These are phyloP conservation scores for Remorina albescens DNA, from an alignment of 2,797 vertebrate genomes.

Conservation along the genomic window DNA sequence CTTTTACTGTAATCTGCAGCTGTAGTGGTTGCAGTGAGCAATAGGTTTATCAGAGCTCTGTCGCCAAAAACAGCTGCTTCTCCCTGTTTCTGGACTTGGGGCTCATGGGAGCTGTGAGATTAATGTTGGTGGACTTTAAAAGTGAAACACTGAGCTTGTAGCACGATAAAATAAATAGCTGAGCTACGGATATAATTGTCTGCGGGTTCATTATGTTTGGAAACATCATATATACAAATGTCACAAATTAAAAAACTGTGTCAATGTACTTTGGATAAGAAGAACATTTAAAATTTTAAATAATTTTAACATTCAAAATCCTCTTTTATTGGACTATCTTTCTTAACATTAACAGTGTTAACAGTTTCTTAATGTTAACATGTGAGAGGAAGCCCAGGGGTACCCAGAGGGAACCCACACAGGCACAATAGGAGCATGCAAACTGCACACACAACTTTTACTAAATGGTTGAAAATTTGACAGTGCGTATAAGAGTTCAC, in stretches of 20 bases:
- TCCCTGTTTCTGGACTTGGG: not conserved
- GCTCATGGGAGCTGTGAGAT: not conserved
- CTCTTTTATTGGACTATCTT: too few relatives aligned
- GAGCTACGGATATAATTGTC: not conserved
- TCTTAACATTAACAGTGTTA: too few relatives aligned
- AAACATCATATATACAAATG: too few relatives aligned
- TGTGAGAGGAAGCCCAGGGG: too few relatives aligned
- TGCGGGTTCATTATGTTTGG: not conserved
- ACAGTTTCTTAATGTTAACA: too few relatives aligned
- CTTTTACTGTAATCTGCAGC: not conserved
- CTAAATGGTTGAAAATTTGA: not conserved
- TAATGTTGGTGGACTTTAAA: not conserved
- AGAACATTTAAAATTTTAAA: not conserved
- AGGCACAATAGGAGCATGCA: too few relatives aligned
- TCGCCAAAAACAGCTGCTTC: not conserved
- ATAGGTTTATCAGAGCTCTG: not conserved
- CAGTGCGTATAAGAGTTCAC: not conserved
- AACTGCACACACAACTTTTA: not conserved
- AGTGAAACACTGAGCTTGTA: not conserved
- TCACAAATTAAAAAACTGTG: too few relatives aligned
- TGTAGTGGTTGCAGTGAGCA: not conserved
- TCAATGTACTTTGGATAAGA: too few relatives aligned
- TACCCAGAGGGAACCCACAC: too few relatives aligned
- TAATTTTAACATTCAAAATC: too few relatives aligned
- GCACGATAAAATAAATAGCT: not conserved